A percentile compares a stretch with the other conserved stretches of the same genome.
phyloP scores from a whole-genome alignment of 2,888 invertebrate species.

The Lasius platythorax region DNA sequence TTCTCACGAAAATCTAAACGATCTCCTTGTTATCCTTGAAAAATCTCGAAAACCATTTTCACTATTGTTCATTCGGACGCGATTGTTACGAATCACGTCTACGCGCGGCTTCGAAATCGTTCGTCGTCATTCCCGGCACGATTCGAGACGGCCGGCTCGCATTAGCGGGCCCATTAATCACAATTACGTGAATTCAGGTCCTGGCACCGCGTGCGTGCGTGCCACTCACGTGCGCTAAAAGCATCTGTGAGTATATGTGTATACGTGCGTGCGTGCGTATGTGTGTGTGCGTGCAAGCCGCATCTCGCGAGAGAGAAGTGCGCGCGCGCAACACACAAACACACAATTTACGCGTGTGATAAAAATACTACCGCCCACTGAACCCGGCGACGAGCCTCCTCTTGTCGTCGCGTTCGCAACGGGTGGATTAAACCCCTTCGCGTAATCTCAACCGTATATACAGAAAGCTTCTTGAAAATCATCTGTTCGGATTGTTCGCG shows the following conservation, averaged over 20 bases:
- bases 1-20: conserved; percentile 44
- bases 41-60: conserved; percentile 48
- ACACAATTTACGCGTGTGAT: conserved; percentile 68
- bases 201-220: conserved; percentile 58
- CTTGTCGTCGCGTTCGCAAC: conserved; percentile 74
- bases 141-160: conserved; percentile 75
- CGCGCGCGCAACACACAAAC: conserved; percentile 64
- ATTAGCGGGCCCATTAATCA: conserved; percentile 83
- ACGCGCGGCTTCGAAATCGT: conserved; percentile 69
- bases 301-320: conserved; percentile 51
- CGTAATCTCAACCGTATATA: conserved; percentile 69
- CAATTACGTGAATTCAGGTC: conserved; percentile 84
- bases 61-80: conserved; percentile 38
- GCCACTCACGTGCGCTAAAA: conserved; percentile 40
- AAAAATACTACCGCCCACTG: conserved; percentile 79
- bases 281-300: conserved; percentile 16
- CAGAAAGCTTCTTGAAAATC: conserved; percentile 60
- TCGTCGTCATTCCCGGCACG: conserved; percentile 76
- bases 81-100: conserved; percentile 68
- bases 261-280: conserved; percentile 23
- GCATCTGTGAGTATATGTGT: conserved; percentile 6
- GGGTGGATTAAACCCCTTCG: conserved; percentile 67
- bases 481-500: conserved; percentile 47
- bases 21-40: conserved; percentile 36
- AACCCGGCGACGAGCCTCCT: conserved; percentile 70